These are phyloP conservation scores for Drosophila mettleri DNA, from an alignment of 2,888 invertebrate genomes.

Conservation along the genomic window DNA sequence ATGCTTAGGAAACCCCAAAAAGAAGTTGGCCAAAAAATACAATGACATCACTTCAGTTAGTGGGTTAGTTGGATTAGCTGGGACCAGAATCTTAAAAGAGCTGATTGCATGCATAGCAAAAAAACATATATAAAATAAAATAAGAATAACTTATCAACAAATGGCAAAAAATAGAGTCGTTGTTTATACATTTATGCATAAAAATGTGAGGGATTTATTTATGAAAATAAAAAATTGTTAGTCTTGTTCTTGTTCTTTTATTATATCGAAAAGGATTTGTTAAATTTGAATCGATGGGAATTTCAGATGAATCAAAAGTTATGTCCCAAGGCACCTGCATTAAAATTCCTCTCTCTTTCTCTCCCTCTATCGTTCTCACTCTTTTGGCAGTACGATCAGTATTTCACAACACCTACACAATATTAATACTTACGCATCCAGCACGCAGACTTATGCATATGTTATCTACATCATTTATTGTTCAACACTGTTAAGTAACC, in stretches of 20 bases:
- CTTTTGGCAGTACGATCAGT: slow-evolving; percentile 18
- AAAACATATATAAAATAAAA: not conserved
- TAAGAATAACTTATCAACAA: no score
- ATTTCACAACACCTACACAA: slow-evolving; percentile 47
- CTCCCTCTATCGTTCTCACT: not conserved
- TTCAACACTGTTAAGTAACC: slow-evolving; percentile 77
- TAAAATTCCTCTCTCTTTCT: not conserved
- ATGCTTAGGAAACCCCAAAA: slow-evolving; percentile 70
- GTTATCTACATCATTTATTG: slow-evolving; percentile 59
- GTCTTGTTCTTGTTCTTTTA: not conserved
- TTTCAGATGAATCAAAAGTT: slow-evolving; percentile 25
- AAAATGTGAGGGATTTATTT: not conserved
- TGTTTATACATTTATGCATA: not conserved
- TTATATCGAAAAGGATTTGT: not conserved
- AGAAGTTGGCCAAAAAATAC: slow-evolving; percentile 55
- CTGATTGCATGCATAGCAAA: slow-evolving; percentile 5
- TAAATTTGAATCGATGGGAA: not conserved
- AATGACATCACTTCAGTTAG: slow-evolving; percentile 59
- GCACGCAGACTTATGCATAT: slow-evolving; percentile 14
- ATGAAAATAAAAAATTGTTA: not conserved
- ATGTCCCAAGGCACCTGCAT: slow-evolving; percentile 41
- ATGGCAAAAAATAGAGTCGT: not conserved
- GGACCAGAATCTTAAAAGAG: slow-evolving; percentile 8
- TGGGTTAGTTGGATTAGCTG: slow-evolving; percentile 38
- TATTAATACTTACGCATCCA: slow-evolving; percentile 19